Conservation (phyloP, 2,797 vertebrate species). For the Tamandua tetradactyla region DNA sequence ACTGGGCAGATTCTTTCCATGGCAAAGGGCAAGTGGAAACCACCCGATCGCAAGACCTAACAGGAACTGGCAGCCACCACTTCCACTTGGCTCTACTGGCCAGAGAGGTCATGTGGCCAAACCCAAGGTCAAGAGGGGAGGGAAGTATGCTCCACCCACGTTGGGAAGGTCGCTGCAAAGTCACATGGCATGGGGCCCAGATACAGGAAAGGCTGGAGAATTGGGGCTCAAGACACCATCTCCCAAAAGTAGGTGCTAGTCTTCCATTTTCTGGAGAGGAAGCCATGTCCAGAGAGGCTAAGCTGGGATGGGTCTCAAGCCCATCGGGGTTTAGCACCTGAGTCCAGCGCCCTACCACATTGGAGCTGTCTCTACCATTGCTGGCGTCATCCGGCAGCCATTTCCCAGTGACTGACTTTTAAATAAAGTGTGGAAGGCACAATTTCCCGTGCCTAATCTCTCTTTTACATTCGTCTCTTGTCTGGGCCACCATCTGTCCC, state of each 20-base stretch:
- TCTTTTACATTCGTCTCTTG: neutral
- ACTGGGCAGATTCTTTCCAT: neutral
- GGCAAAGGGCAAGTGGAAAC: neutral
- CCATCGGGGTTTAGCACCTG: neutral
- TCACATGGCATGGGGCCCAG: neutral
- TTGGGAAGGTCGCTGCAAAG: neutral
- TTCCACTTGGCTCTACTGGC: neutral
- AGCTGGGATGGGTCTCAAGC: neutral
- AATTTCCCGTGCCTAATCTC: neutral
- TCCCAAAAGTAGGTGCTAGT: neutral
- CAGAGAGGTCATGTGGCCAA: neutral
- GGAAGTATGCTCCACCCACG: neutral
- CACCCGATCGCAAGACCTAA: neutral
- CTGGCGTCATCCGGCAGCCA: neutral
- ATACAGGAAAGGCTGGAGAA: neutral
- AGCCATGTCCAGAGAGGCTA: neutral
- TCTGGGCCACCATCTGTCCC: slow-evolving; percentile 50
- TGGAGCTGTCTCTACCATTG: neutral
- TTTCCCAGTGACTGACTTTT: slow-evolving; percentile 38
- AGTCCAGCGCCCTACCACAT: neutral
- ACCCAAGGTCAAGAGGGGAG: neutral
- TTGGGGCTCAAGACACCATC: neutral
- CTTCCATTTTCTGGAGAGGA: neutral
- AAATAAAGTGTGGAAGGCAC: neutral
- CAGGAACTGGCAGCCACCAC: neutral